phyloP scores from a whole-genome alignment of 2,888 invertebrate genomes.

The Dexiosoma caninum region DNA sequence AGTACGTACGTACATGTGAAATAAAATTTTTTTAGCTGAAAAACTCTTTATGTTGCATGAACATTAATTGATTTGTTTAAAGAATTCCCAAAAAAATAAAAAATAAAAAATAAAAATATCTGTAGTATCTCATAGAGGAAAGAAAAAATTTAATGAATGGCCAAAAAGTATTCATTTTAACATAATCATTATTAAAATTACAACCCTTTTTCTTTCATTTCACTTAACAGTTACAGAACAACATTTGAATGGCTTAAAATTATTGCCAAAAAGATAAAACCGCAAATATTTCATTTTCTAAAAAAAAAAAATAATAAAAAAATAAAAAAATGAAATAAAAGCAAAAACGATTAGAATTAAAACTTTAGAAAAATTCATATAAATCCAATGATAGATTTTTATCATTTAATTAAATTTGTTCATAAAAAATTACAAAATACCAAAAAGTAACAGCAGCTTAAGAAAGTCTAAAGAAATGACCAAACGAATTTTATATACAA shows the following conservation, averaged over 20 bases:
- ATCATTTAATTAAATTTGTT: slow-evolving; percentile 64
- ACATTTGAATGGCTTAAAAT: slow-evolving; percentile 51
- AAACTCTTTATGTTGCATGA: slow-evolving; percentile 48
- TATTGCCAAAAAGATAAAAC: slow-evolving; percentile 62
- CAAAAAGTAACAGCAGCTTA: neutral
- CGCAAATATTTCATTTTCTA: slow-evolving; percentile 63
- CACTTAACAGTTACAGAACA: slow-evolving; percentile 23
- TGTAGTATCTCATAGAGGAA: neutral
- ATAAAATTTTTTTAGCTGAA: slow-evolving; percentile 37
- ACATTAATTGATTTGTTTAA: slow-evolving; percentile 74
- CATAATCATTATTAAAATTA: slow-evolving; percentile 66
- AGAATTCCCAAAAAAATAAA: slow-evolving; percentile 37
- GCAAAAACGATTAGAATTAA: too few species aligned
- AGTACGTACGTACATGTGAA: neutral
- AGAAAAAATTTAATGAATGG: slow-evolving; percentile 43
- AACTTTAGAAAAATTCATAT: slow-evolving; percentile 8
- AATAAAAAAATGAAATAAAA: neutral
- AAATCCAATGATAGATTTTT: slow-evolving; percentile 63
- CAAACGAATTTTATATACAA: neutral
- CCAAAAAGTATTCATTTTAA: slow-evolving; percentile 59
- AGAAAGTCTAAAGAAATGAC: neutral
- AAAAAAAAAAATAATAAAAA: slow-evolving; percentile 5
- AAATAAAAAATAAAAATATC: too few species aligned
- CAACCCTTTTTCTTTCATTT: slow-evolving; percentile 61
- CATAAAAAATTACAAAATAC: too few species aligned